phyloP scores from a whole-genome alignment of 2,888 invertebrate species.

The Nephrotoma appendiculata region DNA sequence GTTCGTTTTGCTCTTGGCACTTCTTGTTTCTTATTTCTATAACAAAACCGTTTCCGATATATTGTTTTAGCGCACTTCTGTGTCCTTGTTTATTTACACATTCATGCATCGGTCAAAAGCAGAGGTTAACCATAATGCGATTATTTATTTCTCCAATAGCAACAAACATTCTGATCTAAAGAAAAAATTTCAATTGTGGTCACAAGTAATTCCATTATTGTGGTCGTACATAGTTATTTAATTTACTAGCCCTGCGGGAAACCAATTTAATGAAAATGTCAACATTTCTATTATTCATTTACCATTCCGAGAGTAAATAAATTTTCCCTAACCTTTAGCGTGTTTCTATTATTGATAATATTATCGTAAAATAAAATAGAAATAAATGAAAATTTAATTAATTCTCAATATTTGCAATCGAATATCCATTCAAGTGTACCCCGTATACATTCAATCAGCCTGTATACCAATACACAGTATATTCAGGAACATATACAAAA shows the following conservation, averaged over 20 bases:
- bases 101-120: too few relatives aligned
- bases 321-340: neutral
- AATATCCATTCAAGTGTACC: neutral
- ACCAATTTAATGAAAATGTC: neutral
- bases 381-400: neutral
- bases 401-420: neutral
- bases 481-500: neutral
- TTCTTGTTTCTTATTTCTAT: too few relatives aligned
- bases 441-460: neutral
- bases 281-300: neutral
- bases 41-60: too few relatives aligned
- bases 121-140: too few relatives aligned
- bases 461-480: neutral
- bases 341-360: neutral
- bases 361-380: neutral
- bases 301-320: neutral
- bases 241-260: neutral
- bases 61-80: too few relatives aligned
- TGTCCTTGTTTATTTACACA: too few relatives aligned
- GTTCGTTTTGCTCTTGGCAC: too few relatives aligned
- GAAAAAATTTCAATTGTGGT: too few relatives aligned
- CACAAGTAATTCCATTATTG: too few relatives aligned
- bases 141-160: too few relatives aligned
- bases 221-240: neutral
- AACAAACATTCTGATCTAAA: too few relatives aligned